Percentiles rank a stretch among this genome's conserved stretches.
Conservation (phyloP, 2,888 invertebrate genomes). For the Hybos culiciformis region DNA sequence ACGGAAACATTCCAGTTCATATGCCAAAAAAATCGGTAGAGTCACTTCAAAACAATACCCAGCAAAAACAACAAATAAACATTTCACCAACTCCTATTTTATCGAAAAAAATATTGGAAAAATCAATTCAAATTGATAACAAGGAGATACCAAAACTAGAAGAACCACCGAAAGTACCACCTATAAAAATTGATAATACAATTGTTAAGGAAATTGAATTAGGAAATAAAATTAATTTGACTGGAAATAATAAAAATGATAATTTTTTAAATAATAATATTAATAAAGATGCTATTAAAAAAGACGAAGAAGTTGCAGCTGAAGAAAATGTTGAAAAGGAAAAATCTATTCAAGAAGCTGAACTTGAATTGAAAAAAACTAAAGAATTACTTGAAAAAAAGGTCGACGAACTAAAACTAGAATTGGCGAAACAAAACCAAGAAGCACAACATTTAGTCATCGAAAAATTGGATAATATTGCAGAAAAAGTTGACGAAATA, state of each 20-base stretch:
- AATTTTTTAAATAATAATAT: constrained; percentile 21
- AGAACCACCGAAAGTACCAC: constrained; percentile 5
- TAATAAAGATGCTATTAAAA: constrained; percentile 37
- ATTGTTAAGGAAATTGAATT: constrained; percentile 2
- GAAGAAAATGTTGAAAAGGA: constrained; percentile 25
- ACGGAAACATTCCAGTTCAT: no score
- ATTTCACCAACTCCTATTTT: not conserved
- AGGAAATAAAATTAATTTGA: not conserved
- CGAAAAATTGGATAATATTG: constrained; percentile 26
- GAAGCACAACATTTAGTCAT: constrained; percentile 26
- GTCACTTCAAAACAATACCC: constrained; percentile 19
- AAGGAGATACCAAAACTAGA: constrained; percentile 2
- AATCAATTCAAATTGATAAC: not conserved
- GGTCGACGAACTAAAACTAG: constrained; percentile 36
- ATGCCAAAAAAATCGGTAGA: no score
- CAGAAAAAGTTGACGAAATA: constrained; percentile 31
- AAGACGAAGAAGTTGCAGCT: constrained; percentile 33
- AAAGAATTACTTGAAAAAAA: constrained; percentile 29
- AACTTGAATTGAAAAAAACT: constrained; percentile 26
- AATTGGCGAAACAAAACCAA: constrained; percentile 32
- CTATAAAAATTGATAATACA: constrained; percentile 2
- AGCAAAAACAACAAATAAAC: constrained; percentile 26
- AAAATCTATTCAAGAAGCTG: constrained; percentile 28
- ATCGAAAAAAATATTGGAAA: not conserved
- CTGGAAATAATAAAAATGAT: constrained; percentile 3